Evolutionary conservation across 2,797 vertebrate species (phyloP), one percentile per base, ranked within the genome.

Genomic region (Centropyge bicolor): DNA sequence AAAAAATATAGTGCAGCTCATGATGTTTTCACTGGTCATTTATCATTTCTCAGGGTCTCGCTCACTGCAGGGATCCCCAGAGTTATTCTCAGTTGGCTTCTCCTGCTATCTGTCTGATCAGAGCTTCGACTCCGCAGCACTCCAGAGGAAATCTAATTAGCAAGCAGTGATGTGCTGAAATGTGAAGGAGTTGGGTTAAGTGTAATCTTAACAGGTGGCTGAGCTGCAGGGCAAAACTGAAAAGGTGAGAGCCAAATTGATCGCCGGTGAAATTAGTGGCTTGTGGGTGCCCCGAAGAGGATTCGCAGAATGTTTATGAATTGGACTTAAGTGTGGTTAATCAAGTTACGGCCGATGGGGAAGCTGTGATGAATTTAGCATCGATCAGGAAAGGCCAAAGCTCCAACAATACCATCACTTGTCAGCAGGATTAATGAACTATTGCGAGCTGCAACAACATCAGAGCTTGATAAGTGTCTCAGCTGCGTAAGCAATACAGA

Each of bases 301-400:
- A 80, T 83, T 80, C 16, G 60, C 45, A 46, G 49, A 82, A 77
- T 89, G 87, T 86, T 88, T 87, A 91, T 91, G 89, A 91, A 88
- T 83, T 81, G 80, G 59, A 75, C 67, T 74, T 74, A 64, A 82
- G 79, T 86, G 79, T 74, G 77, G 62, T 76, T 90, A 90, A 93
- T 92, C 63, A 72, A 79, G 80, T 91, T 83, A 48, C 35, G 45
- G 82, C 88, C 38, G 0, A 40, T 61, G 61, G 82, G 83, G 75
- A 81, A 67, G 66, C 79, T 75, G 49, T 87, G 86, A 92, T 89
- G 65, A 78, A 80, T 85, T 92, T 90, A 88, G 69, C 82, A 90
- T 91, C 9, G 90, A 93, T 86, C 72, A 55, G 55, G 54, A 80
- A 84, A 83, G 67, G 65, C 76, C 73, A 60, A 43, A 77, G 74